These are phyloP conservation scores for Sinosuthora webbiana DNA, from an alignment of 2,113 vertebrate genomes.

Conservation along the genomic window DNA sequence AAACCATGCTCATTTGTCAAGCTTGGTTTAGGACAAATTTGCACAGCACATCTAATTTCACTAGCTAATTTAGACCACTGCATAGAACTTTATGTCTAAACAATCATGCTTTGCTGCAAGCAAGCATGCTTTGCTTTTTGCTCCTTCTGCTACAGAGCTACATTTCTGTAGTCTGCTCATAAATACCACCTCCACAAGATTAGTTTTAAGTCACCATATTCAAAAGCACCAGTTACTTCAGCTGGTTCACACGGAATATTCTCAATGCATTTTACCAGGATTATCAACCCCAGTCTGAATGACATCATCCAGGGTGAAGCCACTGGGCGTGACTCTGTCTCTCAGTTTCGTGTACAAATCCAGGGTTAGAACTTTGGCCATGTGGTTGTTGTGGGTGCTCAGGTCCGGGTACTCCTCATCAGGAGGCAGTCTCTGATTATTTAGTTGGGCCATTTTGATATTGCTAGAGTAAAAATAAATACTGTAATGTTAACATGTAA, in stretches of 20 bases:
- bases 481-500: slow-evolving; percentile 66
- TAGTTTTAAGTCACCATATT: slow-evolving; percentile 26
- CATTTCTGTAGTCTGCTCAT: neutral
- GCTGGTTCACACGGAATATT: slow-evolving; percentile 37
- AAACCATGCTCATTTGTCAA: neutral
- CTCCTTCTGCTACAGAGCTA: neutral
- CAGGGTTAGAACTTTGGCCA: slow-evolving; percentile 78
- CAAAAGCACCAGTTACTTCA: slow-evolving; percentile 50
- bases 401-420: slow-evolving; percentile 78
- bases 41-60: slow-evolving; percentile 17
- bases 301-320: slow-evolving; percentile 79
- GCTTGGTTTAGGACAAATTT: slow-evolving; percentile 23
- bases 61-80: neutral
- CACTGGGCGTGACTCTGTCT: slow-evolving; percentile 70
- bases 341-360: slow-evolving; percentile 75
- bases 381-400: slow-evolving; percentile 78
- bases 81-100: neutral
- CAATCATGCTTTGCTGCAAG: slow-evolving; percentile 8
- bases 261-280: slow-evolving; percentile 78
- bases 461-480: slow-evolving; percentile 73
- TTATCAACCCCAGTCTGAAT: slow-evolving; percentile 87
- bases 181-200: slow-evolving; percentile 30
- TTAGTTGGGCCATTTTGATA: slow-evolving; percentile 71
- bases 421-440: slow-evolving; percentile 69
- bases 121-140: neutral